Evolutionary conservation across 2,888 invertebrate species (phyloP), one percentile per base, ranked within the genome.

Genomic region (Abrostola tripartita): DNA sequence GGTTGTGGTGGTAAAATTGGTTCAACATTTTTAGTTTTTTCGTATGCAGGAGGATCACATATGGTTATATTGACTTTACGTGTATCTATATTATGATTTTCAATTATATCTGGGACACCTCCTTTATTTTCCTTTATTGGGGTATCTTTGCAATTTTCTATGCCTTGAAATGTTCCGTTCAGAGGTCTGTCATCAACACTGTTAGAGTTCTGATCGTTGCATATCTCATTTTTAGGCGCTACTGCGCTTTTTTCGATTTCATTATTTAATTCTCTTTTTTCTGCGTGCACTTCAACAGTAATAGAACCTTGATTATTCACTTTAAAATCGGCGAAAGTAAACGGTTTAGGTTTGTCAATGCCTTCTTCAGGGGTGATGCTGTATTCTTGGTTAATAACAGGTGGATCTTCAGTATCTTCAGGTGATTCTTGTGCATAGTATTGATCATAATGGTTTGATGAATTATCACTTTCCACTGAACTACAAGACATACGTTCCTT

Each of bases 1-100:
- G 97, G 96, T 82, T 97, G 97, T 6, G 96, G 95, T n/a, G 96
- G 95, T 52, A 96, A 95, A 53, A 94, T 79, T n/a, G 91, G 93
- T 85, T 91, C 95, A 74, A 85, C 71, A 70, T 76, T 83, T 83
- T 92, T 94, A 37, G 69, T 84, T 66, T 88, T 90, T 12, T 92
- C 91, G 58, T 83, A 90, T 0, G 81, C 74, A 11, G 88, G 88
- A 10, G 83, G 89, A 76, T 95, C 93, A 65, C 90, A 90, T 73
- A 93, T 91, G 12, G 88, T 90, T 35, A 94, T 92, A 70, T 93
- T 93, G 0, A 92, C 91, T 85, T 91, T 93, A 42, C 90, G 86
- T 47, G 85, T 81, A 57, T 88, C 85, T 42, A 86, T 81, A 36
- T 65, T 72, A 52, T 87, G 87, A 52, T 84, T 89, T 61, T 88